A percentile compares a stretch with the other conserved stretches of the same genome.
These are phyloP conservation scores for Homalodisca vitripennis DNA, from an alignment of 1,140 invertebrate species.

Conservation along the genomic window DNA sequence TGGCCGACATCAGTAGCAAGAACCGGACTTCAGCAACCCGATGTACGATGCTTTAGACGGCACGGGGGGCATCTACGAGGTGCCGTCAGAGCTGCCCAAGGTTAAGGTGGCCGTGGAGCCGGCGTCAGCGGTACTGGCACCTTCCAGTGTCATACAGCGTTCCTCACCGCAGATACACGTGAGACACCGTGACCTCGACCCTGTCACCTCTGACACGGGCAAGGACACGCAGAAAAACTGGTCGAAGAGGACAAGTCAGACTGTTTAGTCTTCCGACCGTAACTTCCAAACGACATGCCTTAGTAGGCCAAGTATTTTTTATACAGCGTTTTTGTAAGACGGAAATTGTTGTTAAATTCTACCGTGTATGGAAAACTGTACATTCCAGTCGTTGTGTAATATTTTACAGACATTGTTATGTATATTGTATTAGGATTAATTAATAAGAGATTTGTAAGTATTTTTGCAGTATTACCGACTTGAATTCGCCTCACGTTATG, in stretches of 20 bases:
- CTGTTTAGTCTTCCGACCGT: conserved; percentile 45
- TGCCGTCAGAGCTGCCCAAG: conserved; percentile 71
- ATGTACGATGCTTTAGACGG: conserved; percentile 87
- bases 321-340: background rate
- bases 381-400: conserved; percentile 16
- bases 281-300: conserved; percentile 3
- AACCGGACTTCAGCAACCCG: conserved; percentile 92
- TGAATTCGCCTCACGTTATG: no score
- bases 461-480: conserved; percentile 6
- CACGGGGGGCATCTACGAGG: conserved; percentile 66
- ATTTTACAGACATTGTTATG: background rate
- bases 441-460: conserved; percentile 7
- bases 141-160: conserved; percentile 75
- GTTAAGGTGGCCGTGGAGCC: conserved; percentile 51
- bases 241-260: conserved; percentile 82
- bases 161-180: conserved; percentile 70
- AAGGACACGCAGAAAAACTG: conserved; percentile 87
- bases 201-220: conserved; percentile 70
- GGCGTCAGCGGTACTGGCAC: conserved; percentile 70
- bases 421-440: background rate
- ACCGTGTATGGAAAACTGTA: background rate
- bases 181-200: conserved; percentile 76
- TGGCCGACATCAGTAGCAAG: conserved; percentile 68
- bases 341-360: background rate
- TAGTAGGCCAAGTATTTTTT: conserved; percentile 3